Percentiles rank a stretch among this genome's conserved stretches.
These are phyloP conservation scores for Aelia acuminata DNA, from an alignment of 2,888 invertebrate species.

Conservation along the genomic window DNA sequence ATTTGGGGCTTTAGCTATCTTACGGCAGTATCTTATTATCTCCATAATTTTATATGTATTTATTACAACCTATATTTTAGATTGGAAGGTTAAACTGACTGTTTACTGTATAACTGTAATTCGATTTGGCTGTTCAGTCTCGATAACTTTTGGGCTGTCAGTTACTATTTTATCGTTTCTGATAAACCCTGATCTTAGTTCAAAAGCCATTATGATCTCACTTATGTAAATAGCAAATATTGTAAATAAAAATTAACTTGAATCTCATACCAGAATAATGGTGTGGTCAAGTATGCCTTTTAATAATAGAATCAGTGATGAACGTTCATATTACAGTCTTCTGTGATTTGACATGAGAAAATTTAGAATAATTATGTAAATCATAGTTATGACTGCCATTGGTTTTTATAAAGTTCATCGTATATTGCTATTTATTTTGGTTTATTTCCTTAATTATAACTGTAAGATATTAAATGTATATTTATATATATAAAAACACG, in stretches of 20 bases:
- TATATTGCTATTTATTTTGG: slow-evolving; percentile 55
- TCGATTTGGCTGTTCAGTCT: neutral
- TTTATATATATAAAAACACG: slow-evolving; percentile 51
- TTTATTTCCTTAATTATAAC: slow-evolving; percentile 46
- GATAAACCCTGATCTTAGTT: slow-evolving; percentile 4
- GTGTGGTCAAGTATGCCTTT: slow-evolving; percentile 46
- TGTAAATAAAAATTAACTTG: slow-evolving; percentile 43
- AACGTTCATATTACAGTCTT: slow-evolving; percentile 39
- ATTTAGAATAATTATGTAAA: slow-evolving; percentile 44
- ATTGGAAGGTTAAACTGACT: slow-evolving; percentile 42
- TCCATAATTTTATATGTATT: slow-evolving; percentile 38
- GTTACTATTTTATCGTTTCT: neutral
- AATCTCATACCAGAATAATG: slow-evolving; percentile 16
- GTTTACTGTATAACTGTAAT: slow-evolving; percentile 19
- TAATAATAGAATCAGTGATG: slow-evolving; percentile 40
- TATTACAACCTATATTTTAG: slow-evolving; percentile 55
- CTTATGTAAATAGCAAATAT: slow-evolving; percentile 56
- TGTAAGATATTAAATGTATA: slow-evolving; percentile 59
- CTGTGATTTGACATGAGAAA: slow-evolving; percentile 48
- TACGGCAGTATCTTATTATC: slow-evolving; percentile 46
- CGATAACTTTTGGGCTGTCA: neutral
- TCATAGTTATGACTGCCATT: slow-evolving; percentile 57
- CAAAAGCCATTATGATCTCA: slow-evolving; percentile 56
- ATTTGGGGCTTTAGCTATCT: slow-evolving; percentile 51
- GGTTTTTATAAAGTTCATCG: slow-evolving; percentile 41